These are phyloP conservation scores for Tragelaphus scriptus DNA, from an alignment of 2,113 vertebrate genomes.

Conservation along the genomic window DNA sequence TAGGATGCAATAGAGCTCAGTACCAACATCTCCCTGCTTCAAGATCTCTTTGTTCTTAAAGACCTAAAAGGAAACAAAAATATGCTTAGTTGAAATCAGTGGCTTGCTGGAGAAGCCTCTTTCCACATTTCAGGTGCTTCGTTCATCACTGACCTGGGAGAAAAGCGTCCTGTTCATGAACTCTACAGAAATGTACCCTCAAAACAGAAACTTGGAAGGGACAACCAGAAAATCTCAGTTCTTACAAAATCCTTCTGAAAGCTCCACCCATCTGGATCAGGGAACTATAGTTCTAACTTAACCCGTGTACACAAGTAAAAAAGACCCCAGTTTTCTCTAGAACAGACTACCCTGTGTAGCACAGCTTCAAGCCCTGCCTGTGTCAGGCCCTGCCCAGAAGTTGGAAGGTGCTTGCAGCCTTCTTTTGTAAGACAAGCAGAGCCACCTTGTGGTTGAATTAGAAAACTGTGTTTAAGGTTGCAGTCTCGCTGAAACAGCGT, in stretches of 20 bases:
- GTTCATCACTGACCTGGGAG: background rate
- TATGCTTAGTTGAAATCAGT: background rate
- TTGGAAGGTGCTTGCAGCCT: rapidly evolving
- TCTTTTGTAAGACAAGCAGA: conserved; percentile 7
- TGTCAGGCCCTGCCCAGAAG: rapidly evolving
- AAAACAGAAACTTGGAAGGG: background rate
- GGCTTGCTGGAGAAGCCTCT: background rate
- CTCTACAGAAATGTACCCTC: background rate
- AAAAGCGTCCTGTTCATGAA: background rate
- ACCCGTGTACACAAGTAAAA: background rate
- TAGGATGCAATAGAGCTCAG: background rate
- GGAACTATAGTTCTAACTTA: background rate
- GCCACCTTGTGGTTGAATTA: conserved; percentile 10
- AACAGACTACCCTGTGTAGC: background rate
- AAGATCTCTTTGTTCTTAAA: background rate
- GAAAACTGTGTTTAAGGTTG: background rate
- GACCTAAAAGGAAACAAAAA: background rate
- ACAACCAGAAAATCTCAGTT: background rate
- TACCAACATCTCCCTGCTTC: background rate
- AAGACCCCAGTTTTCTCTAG: background rate
- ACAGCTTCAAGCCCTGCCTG: background rate
- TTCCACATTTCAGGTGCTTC: background rate
- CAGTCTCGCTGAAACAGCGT: background rate
- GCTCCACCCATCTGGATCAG: background rate
- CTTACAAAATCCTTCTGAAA: background rate